These are phyloP conservation scores for Otolemur garnettii DNA, from an alignment of 2,113 vertebrate species.

Conservation along the genomic window DNA sequence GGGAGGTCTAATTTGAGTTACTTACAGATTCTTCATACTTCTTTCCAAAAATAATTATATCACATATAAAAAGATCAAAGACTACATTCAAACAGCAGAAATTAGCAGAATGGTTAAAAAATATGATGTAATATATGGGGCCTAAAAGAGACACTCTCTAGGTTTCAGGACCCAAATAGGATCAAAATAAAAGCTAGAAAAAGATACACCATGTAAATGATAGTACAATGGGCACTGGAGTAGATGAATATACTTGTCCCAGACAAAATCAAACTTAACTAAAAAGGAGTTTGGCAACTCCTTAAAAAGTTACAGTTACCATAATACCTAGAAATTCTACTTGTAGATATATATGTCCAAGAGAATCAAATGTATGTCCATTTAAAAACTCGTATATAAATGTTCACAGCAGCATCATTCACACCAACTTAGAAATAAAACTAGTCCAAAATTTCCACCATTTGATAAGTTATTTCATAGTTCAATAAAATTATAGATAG, in stretches of 20 bases:
- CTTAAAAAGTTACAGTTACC: background rate
- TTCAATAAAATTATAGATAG: background rate
- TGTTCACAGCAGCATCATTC: background rate
- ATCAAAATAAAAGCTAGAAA: background rate
- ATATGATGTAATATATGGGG: background rate
- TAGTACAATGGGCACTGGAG: background rate
- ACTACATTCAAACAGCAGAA: background rate
- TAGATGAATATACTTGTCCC: background rate
- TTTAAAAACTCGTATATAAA: background rate
- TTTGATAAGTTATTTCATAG: background rate
- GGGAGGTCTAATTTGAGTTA: too few species aligned
- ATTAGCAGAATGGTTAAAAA: background rate
- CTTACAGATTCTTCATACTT: too few species aligned
- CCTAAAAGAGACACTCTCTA: background rate
- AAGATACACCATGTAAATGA: background rate
- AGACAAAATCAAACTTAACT: background rate
- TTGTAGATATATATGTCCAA: background rate
- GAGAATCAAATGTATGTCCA: background rate
- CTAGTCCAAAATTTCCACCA: background rate
- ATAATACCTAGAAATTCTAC: background rate
- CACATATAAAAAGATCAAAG: background rate
- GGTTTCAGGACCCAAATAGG: background rate
- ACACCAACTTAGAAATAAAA: background rate
- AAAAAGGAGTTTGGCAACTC: background rate
- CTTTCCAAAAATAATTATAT: background rate